Percentiles rank a stretch among this genome's conserved stretches.
These are phyloP conservation scores for Cathartes aura DNA, from an alignment of 2,113 vertebrate species.

Conservation along the genomic window DNA sequence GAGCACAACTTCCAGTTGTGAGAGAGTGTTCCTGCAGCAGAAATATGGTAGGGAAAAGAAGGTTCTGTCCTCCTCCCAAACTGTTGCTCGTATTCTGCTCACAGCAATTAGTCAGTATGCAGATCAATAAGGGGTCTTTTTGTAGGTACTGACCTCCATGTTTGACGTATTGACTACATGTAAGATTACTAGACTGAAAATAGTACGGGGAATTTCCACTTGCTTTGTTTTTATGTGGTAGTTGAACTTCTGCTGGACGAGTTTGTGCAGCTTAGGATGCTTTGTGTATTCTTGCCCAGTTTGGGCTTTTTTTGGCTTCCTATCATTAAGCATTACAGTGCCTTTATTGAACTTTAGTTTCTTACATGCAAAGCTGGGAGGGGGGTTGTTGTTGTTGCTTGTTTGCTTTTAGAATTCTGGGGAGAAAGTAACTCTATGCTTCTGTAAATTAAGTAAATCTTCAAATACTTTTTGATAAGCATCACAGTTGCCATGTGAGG, in stretches of 20 bases:
- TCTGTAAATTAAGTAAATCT: not conserved
- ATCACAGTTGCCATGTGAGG: not conserved
- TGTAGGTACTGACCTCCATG: not conserved
- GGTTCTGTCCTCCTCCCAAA: not conserved
- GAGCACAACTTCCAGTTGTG: rapidly evolving
- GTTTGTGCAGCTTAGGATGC: not conserved
- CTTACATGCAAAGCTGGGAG: not conserved
- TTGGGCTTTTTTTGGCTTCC: not conserved
- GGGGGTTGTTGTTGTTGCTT: not conserved
- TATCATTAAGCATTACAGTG: not conserved
- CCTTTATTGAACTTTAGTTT: not conserved
- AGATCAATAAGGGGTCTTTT: not conserved
- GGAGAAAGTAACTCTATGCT: not conserved
- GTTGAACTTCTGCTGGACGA: not conserved
- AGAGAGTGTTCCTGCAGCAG: not conserved
- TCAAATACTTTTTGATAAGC: not conserved
- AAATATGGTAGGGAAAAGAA: not conserved
- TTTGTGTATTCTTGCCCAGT: not conserved
- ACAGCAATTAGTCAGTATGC: not conserved
- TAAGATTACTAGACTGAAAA: not conserved
- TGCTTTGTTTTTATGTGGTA: not conserved
- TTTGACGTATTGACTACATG: not conserved
- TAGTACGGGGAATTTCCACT: not conserved
- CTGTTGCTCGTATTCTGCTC: not conserved
- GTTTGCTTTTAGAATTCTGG: not conserved